Evolutionary conservation across 2,113 vertebrate genomes (phyloP).

Genomic region (Anhinga rufa): DNA sequence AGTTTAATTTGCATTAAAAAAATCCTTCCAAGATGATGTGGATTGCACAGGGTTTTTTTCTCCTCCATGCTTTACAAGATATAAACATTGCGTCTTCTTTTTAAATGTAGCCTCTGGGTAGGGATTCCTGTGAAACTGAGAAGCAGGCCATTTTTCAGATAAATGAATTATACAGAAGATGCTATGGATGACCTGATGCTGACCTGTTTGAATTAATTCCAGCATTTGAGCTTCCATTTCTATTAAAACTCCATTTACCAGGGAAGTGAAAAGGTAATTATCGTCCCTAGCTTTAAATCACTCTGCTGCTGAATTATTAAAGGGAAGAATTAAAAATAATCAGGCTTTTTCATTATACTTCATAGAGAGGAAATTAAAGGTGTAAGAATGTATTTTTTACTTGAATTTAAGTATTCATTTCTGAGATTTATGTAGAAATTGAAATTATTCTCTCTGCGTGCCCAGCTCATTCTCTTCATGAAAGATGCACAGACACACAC

Average conservation of each 20-base stretch:
- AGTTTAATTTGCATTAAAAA: conserved; percentile 7
- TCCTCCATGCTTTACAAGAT: background rate
- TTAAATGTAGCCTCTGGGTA: background rate
- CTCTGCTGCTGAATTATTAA: conserved; percentile 76
- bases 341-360: conserved; percentile 78
- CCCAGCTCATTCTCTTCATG: conserved; percentile 45
- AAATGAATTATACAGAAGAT: conserved; percentile 57
- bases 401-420: conserved; percentile 77
- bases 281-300: conserved; percentile 74
- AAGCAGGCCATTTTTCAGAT: conserved; percentile 29
- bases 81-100: conserved; percentile 2
- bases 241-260: conserved; percentile 79
- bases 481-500: conserved; percentile 5
- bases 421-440: conserved; percentile 71
- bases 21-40: background rate
- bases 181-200: conserved; percentile 57
- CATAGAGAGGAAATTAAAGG: conserved; percentile 80
- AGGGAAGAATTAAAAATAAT: conserved; percentile 82
- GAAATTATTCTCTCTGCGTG: conserved; percentile 65
- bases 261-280: conserved; percentile 77
- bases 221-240: conserved; percentile 63
- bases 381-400: conserved; percentile 75
- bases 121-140: conserved; percentile 12
- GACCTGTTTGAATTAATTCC: conserved; percentile 67
- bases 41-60: background rate